Evolutionary conservation across 2,113 vertebrate genomes (phyloP), one percentile per base, ranked within the genome.

Genomic region (Ictidomys tridecemlineatus): DNA sequence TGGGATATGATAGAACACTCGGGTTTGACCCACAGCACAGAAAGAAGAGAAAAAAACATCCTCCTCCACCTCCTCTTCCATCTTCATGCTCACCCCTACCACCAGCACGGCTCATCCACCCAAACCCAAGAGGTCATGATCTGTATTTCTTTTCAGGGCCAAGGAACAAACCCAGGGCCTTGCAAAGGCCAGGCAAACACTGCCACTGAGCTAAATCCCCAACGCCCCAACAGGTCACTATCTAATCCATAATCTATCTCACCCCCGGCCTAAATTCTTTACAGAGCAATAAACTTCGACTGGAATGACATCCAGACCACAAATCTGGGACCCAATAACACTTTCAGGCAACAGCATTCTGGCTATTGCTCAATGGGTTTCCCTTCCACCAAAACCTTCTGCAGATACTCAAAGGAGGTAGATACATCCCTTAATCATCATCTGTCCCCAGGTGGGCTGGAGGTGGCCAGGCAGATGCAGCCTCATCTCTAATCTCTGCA

Each of bases 231-330:
- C 91, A 89, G 37, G 26, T 65, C 63, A 80, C 72, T 51, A 20
- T 92, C 96, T 78, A 80, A 97, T 82, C 72, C 11, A 73, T 45
- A 26, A 78, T 63, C 12, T 2, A 26, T 63, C 87, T 95, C 76
- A 74, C 63, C 42, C 93, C 22, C 32, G 39, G 61, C 73, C 53
- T 86, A 74, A 85, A 94, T 94, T 96, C 85, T 92, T 93, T 89
- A 48, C 53, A 24, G 48, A 93, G 85, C 18, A 28, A 85, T 82
- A 85, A 80, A 45, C 91, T 84, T 72, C 70, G 76, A 1, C 39
- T 48, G 30, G 69, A 96, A 79, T 70, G 72, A 69, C 26, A 56
- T 32, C 30, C 78, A 65, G 79, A 56, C 34, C 83, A 85, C 77
- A 85, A 45, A 79, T 53, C 92, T 48, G 73, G 86, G 67, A 16